Percentiles rank a stretch among this genome's conserved stretches.
Evolutionary conservation across 2,113 vertebrate species (phyloP).

Genomic region (Leptosomus discolor): DNA sequence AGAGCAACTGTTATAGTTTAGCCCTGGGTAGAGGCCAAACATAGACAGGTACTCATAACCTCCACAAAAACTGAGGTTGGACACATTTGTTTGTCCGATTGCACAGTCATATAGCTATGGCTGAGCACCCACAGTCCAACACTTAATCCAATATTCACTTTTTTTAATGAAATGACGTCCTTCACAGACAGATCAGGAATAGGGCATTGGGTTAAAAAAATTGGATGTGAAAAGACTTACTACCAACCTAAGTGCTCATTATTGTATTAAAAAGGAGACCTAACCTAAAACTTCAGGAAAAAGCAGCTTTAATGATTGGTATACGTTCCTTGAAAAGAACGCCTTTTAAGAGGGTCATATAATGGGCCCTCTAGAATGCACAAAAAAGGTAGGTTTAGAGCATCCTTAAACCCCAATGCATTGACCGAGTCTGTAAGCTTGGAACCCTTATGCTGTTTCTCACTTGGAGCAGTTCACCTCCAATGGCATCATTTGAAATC

Average conservation of each 20-base stretch:
- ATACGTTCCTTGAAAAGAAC: not conserved
- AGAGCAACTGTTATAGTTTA: too few species aligned
- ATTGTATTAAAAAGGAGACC: not conserved
- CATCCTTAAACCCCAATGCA: not conserved
- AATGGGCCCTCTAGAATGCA: not conserved
- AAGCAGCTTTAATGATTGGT: not conserved
- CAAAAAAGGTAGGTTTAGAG: not conserved
- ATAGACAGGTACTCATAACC: fast-evolving
- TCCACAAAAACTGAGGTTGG: not conserved
- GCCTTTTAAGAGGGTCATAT: not conserved
- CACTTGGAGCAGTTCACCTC: not conserved
- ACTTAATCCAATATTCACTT: not conserved
- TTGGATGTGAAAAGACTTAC: not conserved
- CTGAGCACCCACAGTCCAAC: not conserved
- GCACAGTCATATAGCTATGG: not conserved
- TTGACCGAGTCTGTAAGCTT: not conserved
- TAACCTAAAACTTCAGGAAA: not conserved
- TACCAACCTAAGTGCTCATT: not conserved
- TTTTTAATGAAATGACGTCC: not conserved
- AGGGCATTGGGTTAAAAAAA: not conserved
- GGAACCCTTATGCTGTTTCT: not conserved
- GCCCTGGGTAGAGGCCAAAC: too few species aligned
- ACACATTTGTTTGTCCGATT: not conserved
- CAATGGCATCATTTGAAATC: not conserved
- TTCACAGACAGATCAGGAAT: not conserved